A percentile compares a stretch with the other conserved stretches of the same genome.
Evolutionary conservation across 2,113 vertebrate genomes (phyloP).

Genomic region (Ranitomeya imitator): DNA sequence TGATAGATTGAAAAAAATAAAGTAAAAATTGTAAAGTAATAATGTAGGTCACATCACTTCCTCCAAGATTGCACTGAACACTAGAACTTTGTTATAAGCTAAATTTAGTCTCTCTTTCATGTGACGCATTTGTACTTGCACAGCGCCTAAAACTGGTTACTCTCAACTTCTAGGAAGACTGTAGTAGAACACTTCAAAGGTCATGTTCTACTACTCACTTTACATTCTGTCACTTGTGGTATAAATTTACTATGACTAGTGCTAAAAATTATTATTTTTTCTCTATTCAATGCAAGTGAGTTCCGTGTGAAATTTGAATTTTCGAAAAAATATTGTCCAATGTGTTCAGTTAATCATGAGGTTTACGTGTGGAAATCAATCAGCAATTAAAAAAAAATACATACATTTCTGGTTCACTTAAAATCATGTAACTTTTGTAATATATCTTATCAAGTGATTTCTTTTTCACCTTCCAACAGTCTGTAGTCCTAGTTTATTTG

Average conservation of each 20-base stretch:
- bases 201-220: conserved; percentile 51
- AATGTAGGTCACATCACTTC: background rate
- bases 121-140: conserved; percentile 27
- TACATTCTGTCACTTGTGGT: conserved; percentile 30
- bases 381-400: too few species aligned
- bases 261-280: conserved; percentile 46
- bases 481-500: background rate
- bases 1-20: background rate
- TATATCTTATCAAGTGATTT: background rate
- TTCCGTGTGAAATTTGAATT: background rate
- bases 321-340: background rate
- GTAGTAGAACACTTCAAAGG: conserved; percentile 48
- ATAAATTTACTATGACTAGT: conserved; percentile 51
- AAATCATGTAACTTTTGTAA: background rate
- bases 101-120: conserved; percentile 53
- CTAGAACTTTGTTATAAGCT: background rate
- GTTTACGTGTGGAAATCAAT: background rate
- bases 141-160: conserved; percentile 18
- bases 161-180: conserved; percentile 35
- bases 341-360: background rate
- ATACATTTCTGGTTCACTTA: too few species aligned
- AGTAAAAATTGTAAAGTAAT: background rate
- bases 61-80: background rate
- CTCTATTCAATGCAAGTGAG: conserved; percentile 11
- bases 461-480: background rate